A percentile compares a stretch with the other conserved stretches of the same genome.
These are phyloP conservation scores for Barnardius zonarius DNA, from an alignment of 2,113 vertebrate genomes.

Conservation along the genomic window DNA sequence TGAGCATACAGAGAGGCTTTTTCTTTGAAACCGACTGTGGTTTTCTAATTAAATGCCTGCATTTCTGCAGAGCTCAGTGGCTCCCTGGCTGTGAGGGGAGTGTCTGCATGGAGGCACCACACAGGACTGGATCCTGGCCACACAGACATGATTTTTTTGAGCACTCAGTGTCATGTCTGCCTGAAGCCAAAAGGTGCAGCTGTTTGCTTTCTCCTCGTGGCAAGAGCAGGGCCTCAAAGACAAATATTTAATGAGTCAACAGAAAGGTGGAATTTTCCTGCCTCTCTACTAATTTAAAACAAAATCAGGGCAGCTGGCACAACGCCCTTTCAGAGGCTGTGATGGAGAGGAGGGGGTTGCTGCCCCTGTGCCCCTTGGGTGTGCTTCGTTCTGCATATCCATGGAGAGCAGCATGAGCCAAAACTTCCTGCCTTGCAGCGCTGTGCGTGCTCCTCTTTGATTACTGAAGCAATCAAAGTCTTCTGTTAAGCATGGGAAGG, in stretches of 20 bases:
- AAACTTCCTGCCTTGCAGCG: not conserved
- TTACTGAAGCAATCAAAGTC: not conserved
- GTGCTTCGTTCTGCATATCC: not conserved
- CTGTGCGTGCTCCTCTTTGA: fast-evolving
- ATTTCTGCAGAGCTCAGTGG: not conserved
- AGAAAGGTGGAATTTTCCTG: constrained; percentile 35
- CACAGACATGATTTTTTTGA: not conserved
- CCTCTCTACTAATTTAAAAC: constrained; percentile 10
- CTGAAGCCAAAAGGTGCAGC: not conserved
- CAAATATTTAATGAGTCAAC: constrained; percentile 60
- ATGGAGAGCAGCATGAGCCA: not conserved
- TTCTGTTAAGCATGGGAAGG: not conserved
- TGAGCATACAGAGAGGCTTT: not conserved
- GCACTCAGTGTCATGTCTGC: not conserved
- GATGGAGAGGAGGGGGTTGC: not conserved
- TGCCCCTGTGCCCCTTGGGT: not conserved
- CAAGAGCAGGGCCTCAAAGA: constrained; percentile 4
- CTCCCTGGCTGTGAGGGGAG: not conserved
- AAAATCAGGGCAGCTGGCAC: not conserved
- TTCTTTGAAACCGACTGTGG: not conserved
- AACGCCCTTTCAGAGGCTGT: not conserved
- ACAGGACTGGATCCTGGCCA: not conserved
- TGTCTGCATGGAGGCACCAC: not conserved
- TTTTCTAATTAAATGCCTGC: constrained; percentile 13
- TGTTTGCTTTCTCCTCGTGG: not conserved